phyloP scores from a whole-genome alignment of 2,797 vertebrate species.

The Squalus acanthias region DNA sequence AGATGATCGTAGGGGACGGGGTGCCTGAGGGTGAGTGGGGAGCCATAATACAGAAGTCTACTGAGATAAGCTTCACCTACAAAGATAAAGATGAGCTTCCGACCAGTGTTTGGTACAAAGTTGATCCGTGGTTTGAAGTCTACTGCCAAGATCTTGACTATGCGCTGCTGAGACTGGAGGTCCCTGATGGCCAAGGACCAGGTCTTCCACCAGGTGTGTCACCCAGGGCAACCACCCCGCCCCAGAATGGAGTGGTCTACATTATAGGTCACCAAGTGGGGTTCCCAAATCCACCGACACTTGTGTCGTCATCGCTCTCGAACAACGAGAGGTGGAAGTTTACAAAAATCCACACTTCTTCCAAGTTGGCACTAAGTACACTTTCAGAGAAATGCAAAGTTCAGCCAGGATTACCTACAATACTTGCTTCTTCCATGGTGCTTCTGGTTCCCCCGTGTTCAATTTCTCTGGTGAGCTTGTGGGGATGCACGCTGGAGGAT shows the following conservation, averaged over 20 bases:
- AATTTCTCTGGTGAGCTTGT: slow-evolving; percentile 43
- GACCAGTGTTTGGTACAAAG: accelerated
- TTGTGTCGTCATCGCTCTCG: slow-evolving; percentile 44
- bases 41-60: not conserved
- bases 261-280: slow-evolving; percentile 56
- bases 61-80: slow-evolving; percentile 48
- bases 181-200: not conserved
- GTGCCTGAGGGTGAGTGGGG: not conserved
- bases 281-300: slow-evolving; percentile 47
- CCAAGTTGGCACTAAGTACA: slow-evolving; percentile 8
- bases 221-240: not conserved
- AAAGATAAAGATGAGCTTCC: slow-evolving; percentile 36
- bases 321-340: accelerated
- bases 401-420: slow-evolving; percentile 43
- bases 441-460: slow-evolving; percentile 54
- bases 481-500: slow-evolving; percentile 50
- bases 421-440: slow-evolving; percentile 48
- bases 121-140: slow-evolving; percentile 45
- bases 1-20: not conserved
- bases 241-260: slow-evolving; percentile 41
- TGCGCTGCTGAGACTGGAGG: not conserved
- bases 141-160: not conserved
- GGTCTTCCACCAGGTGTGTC: slow-evolving; percentile 43
- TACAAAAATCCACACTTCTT: not conserved
- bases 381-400: not conserved